A percentile compares a stretch with the other conserved stretches of the same genome.
Conservation (phyloP, 1,140 invertebrate species). For the Hycleus cichorii region DNA sequence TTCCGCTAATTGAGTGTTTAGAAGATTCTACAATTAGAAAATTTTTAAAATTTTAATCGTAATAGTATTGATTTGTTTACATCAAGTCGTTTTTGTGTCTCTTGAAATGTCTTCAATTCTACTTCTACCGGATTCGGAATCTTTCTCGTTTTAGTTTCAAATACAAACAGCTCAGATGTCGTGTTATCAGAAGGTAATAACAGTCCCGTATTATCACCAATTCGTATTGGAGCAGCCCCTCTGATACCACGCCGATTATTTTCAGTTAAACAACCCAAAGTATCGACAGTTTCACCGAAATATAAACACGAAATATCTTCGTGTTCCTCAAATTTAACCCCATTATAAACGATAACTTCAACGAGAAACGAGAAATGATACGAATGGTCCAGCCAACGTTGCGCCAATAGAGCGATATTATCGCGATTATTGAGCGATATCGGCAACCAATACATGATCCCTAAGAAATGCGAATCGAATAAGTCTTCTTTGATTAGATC, state of each 20-base stretch:
- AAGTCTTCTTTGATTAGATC: constrained; percentile 34
- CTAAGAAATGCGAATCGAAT: constrained; percentile 24
- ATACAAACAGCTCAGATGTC: constrained; percentile 19
- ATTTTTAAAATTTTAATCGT: too few relatives aligned
- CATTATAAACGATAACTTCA: constrained; percentile 46
- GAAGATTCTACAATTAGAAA: too few relatives aligned
- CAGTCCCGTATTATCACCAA: constrained; percentile 33
- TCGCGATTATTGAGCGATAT: constrained; percentile 44
- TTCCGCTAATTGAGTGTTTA: too few relatives aligned
- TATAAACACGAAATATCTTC: constrained; percentile 41
- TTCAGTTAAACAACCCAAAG: constrained; percentile 41
- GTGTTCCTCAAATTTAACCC: constrained; percentile 42
- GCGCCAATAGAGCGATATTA: constrained; percentile 45
- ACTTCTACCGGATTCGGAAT: constrained; percentile 21
- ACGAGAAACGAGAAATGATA: constrained; percentile 40
- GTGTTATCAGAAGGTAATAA: constrained; percentile 33
- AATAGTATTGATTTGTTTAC: constrained; percentile 25
- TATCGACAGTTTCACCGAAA: constrained; percentile 30
- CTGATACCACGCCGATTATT: constrained; percentile 25
- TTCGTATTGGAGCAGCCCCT: constrained; percentile 33
- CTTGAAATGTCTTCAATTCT: constrained; percentile 23
- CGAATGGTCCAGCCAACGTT: constrained; percentile 41
- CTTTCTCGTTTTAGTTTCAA: constrained; percentile 17
- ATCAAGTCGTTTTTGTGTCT: constrained; percentile 35
- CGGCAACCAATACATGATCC: constrained; percentile 37